Evolutionary conservation across 2,888 invertebrate species (phyloP).

Genomic region (Anodontia alba): DNA sequence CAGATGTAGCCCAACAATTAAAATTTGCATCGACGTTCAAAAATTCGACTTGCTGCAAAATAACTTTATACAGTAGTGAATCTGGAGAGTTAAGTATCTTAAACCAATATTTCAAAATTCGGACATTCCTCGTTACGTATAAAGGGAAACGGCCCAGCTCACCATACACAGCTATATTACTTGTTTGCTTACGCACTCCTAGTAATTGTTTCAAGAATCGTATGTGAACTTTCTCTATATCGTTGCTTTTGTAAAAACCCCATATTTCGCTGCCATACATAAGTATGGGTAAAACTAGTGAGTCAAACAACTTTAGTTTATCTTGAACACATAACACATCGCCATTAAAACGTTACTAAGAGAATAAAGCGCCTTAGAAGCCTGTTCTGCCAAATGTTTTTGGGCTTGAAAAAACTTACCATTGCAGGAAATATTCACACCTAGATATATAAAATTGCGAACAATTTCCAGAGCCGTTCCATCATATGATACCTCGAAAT

Average conservation of each 20-base stretch:
- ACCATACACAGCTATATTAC: constrained; percentile 4
- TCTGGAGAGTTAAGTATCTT: neutral
- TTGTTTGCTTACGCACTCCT: neutral
- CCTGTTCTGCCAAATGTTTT: neutral
- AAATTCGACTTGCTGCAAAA: neutral
- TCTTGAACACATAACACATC: neutral
- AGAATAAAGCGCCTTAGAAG: neutral
- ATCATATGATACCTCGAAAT: neutral
- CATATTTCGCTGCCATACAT: constrained; percentile 3
- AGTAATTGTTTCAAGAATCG: neutral
- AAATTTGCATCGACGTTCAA: neutral
- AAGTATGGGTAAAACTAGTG: constrained; percentile 1
- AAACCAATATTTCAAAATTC: constrained; percentile 16
- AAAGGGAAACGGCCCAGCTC: neutral
- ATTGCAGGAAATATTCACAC: neutral
- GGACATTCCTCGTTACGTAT: neutral
- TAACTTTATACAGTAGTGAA: neutral
- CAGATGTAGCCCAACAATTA: neutral
- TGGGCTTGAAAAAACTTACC: too few relatives aligned
- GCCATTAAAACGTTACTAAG: neutral
- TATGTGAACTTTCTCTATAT: neutral
- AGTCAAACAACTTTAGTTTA: constrained; percentile 1
- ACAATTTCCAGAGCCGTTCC: neutral
- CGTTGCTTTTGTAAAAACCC: constrained; percentile 1
- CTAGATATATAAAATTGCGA: constrained; percentile 1